Conservation (phyloP, 2,797 vertebrate species). For the Benthosema pterotum region DNA sequence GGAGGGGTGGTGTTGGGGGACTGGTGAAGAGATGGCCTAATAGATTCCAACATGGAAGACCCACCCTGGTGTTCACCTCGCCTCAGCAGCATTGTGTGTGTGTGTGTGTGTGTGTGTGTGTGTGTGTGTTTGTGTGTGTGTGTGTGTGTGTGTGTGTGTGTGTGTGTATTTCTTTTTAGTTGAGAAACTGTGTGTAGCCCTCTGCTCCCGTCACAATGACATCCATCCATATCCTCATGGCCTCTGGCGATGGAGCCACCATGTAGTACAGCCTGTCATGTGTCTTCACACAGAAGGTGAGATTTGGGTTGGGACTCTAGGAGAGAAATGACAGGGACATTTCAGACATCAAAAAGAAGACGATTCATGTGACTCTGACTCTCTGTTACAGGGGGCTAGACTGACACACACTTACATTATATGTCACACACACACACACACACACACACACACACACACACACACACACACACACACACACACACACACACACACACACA, state of each 20-base stretch:
- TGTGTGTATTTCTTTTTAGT: slow-evolving; percentile 62
- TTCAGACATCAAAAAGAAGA: neutral
- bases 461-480: too few relatives aligned
- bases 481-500: too few relatives aligned
- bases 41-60: slow-evolving; percentile 46
- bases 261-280: slow-evolving; percentile 96
- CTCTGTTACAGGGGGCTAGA: too few relatives aligned
- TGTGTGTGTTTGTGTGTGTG: neutral
- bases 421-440: too few relatives aligned
- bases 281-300: slow-evolving; percentile 98
- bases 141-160: neutral
- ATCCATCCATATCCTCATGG: slow-evolving; percentile 99
- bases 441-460: too few relatives aligned
- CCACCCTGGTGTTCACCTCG: slow-evolving; percentile 51
- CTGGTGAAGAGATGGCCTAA: slow-evolving; percentile 7
- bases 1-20: slow-evolving; percentile 29
- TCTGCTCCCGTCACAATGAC: slow-evolving; percentile 95
- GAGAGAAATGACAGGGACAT: neutral
- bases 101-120: neutral
- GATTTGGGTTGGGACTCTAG: slow-evolving; percentile 92
- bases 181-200: slow-evolving; percentile 97
- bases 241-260: slow-evolving; percentile 92
- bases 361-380: too few relatives aligned
- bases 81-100: slow-evolving; percentile 1
- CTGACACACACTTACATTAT: too few relatives aligned